These are phyloP conservation scores for Lordiphosa collinella DNA, from an alignment of 1,140 invertebrate genomes.

Conservation along the genomic window DNA sequence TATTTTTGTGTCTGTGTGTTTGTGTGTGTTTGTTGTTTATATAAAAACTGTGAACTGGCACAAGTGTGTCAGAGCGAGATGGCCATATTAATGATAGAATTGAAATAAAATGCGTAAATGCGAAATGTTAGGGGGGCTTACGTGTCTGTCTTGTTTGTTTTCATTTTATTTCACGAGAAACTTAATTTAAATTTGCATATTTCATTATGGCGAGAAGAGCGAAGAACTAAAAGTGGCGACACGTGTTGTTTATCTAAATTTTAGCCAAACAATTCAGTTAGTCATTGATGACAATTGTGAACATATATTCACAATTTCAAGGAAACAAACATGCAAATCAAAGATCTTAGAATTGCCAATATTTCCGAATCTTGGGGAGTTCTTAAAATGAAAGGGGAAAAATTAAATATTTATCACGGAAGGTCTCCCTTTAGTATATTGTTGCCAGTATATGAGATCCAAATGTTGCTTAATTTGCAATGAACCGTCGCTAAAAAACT, in stretches of 20 bases:
- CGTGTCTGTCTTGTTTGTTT: slow-evolving; percentile 46
- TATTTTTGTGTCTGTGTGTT: slow-evolving; percentile 2
- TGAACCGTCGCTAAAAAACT: no score
- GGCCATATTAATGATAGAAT: background rate
- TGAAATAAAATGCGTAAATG: slow-evolving; percentile 23
- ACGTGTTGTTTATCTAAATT: slow-evolving; percentile 47
- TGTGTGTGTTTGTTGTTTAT: slow-evolving; percentile 21
- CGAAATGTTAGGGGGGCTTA: background rate
- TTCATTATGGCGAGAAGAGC: no score
- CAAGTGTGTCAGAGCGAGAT: background rate
- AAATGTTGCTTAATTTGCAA: no score
- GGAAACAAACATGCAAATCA: no score
- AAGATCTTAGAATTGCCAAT: no score
- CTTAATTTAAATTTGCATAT: slow-evolving; percentile 15
- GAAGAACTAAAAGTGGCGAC: slow-evolving; percentile 9
- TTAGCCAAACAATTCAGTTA: slow-evolving; percentile 11
- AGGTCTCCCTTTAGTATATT: no score
- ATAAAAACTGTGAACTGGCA: slow-evolving; percentile 24
- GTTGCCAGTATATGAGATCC: no score
- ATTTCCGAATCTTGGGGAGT: no score
- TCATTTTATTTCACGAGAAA: slow-evolving; percentile 21
- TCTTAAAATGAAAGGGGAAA: no score
- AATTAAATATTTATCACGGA: no score
- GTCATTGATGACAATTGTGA: no score
- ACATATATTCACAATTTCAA: no score